Evolutionary conservation across 2,888 invertebrate genomes (phyloP), one percentile per base, ranked within the genome.

Genomic region (Maniola hyperantus): DNA sequence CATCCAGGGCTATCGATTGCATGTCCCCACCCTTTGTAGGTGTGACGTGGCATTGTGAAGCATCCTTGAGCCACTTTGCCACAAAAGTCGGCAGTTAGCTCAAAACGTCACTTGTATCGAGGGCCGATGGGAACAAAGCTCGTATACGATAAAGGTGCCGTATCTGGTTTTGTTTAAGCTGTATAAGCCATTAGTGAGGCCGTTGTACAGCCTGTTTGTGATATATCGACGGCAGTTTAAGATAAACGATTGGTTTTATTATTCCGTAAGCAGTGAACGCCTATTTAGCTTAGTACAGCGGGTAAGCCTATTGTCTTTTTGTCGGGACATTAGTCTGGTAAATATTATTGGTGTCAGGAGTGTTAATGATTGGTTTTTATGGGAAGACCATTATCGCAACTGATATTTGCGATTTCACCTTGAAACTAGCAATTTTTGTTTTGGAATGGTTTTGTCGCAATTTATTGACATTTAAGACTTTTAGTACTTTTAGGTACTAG

Each of bases 61-160:
- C 54, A 57, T 64, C 68, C 70, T 72, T 34, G 10, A 57, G 51
- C 67, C 70, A 69, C 68, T 66, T 64, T 64, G 33, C 58, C 62
- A 58, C 67, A 68, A 71, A 71, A 69, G 66, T 71, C 71, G 69
- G 54, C 67, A 65, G 69, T 71, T 70, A 70, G 66, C 67, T 67
- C 58, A 54, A 63, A 71, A 71, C 63, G 62, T 71, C 68, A 68
- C 61, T 70, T 65, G 55, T 68, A 64, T 67, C 65, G 55, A 70
- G 66, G 39, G 59, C 55, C 64, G 54, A 58, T 57, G 51, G 60
- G 44, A 66, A 68, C 60, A 66, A 70, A 64, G 68, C 60, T 53
- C 55, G 64, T 70, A 66, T 53, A 55, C 48, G 64, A 64, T 64
- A 63, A 60, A 65, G 60, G 46, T 48, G 63, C 6, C 15, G 51